Base-by-base conservation (phyloP, 1,140 invertebrate genomes). In the Musca vetustissima region DNA sequence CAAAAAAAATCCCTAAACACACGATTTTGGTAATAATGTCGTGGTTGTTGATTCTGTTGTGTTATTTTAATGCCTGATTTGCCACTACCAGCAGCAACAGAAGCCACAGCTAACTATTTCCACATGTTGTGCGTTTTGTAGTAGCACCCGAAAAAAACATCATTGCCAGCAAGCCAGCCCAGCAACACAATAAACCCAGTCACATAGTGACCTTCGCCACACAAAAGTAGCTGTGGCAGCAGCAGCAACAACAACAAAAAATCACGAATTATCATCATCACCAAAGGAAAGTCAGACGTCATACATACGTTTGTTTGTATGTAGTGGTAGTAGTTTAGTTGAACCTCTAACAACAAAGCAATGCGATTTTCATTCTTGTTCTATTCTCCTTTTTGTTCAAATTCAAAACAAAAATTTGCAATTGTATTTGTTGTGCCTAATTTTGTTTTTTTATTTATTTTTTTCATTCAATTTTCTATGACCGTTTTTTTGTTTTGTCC, bases 201-300 rank as follows among this genome's bases (percentile, higher is more conserved):
- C 57, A 61, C 57, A 61, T 61, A 61, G 57, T 61, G 57, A 61
- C 57, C 57, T 61, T 61, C 57, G 57, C 57, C 57, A 36, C 28
- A 61, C 21, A 61, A 61, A 52, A 21, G n/a, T n/a, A n/a, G n/a
- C n/a, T n/a, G n/a, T n/a, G n/a, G n/a, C 9, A 52, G n/a, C 17
- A 19, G 21, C n/a, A 52, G 17, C 17, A 6, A 52, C 49, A 52
- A 19, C 19, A 17, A 43, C 36, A 43, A 43, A 52, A 21, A 52
- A 52, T 21, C 17, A 52, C 17, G 49, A 52, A 52, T 21, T 21
- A 52, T 52, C 49, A 52, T 52, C 21, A 19, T 22, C 17, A 52
- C 17, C 21, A 52, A 7, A 52, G n/a, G 14, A 52, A 52, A 19
- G 17, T 9, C n/a, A n/a, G n/a, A n/a, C n/a, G n/a, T n/a, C n/a